Evolutionary conservation across 2,888 invertebrate genomes (phyloP).

Genomic region (Drosophila eohydei): DNA sequence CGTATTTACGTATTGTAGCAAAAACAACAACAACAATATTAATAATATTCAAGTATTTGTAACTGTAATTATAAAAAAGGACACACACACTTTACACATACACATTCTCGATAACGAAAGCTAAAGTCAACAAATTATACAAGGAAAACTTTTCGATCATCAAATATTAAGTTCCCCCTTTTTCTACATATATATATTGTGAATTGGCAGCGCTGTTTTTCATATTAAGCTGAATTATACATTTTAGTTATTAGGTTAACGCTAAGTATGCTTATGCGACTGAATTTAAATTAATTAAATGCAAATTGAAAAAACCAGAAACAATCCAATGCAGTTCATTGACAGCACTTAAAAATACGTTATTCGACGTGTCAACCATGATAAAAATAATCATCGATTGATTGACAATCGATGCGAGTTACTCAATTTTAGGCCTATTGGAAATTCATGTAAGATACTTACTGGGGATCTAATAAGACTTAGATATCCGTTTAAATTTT

Average conservation of each 20-base stretch:
- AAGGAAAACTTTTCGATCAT: slow-evolving; percentile 34
- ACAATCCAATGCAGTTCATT: not conserved
- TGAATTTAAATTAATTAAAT: slow-evolving; percentile 78
- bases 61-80: slow-evolving; percentile 21
- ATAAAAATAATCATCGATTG: not conserved
- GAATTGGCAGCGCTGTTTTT: slow-evolving; percentile 61
- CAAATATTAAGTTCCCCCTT: slow-evolving; percentile 22
- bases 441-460: not conserved
- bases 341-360: not conserved
- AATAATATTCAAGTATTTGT: slow-evolving; percentile 63
- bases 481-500: not conserved
- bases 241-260: slow-evolving; percentile 76
- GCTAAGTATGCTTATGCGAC: slow-evolving; percentile 79
- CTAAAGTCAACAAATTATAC: slow-evolving; percentile 23
- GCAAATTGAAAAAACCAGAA: slow-evolving; percentile 34
- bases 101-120: slow-evolving; percentile 22
- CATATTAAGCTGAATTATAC: slow-evolving; percentile 74
- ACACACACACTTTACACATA: slow-evolving; percentile 1
- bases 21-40: slow-evolving; percentile 32
- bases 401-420: not conserved
- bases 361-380: not conserved
- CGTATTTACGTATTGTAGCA: slow-evolving; percentile 40
- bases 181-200: slow-evolving; percentile 29
- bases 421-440: not conserved
- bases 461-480: not conserved